Evolutionary conservation across 2,113 vertebrate genomes (phyloP).

Genomic region (Erythrocercus mccallii): DNA sequence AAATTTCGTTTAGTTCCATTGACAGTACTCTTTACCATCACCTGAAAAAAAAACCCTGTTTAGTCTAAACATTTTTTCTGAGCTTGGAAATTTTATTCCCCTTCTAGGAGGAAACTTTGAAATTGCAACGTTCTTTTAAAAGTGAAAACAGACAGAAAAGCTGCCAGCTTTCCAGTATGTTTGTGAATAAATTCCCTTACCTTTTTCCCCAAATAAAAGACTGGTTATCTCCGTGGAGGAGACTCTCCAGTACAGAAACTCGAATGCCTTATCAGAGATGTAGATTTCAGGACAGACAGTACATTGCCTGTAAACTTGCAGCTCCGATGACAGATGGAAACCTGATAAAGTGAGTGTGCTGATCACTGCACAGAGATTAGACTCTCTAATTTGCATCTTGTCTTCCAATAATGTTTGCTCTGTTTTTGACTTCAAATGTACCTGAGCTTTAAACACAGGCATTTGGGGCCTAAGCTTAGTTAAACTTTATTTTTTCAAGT

Average conservation of each 20-base stretch:
- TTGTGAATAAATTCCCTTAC: not conserved
- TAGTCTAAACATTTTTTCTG: not conserved
- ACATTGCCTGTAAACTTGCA: slow-evolving; percentile 53
- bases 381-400: slow-evolving; percentile 40
- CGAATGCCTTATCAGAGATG: not conserved
- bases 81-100: not conserved
- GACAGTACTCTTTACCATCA: not conserved
- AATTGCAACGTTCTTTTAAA: not conserved
- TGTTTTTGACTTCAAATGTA: not conserved
- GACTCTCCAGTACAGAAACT: not conserved
- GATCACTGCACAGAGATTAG: slow-evolving; percentile 29
- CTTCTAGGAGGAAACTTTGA: not conserved
- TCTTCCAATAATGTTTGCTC: not conserved
- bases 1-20: not conserved
- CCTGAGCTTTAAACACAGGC: not conserved
- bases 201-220: not conserved
- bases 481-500: not conserved
- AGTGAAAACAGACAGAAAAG: not conserved
- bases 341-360: slow-evolving; percentile 37
- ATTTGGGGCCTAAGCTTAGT: not conserved
- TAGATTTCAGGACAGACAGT: slow-evolving; percentile 48
- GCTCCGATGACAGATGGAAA: slow-evolving; percentile 62
- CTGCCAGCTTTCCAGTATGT: not conserved
- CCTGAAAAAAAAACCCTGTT: not conserved
- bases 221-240: not conserved